Percentiles rank a stretch among this genome's conserved stretches.
Conservation (phyloP, 2,888 invertebrate genomes). For the Pammene fasciana region DNA sequence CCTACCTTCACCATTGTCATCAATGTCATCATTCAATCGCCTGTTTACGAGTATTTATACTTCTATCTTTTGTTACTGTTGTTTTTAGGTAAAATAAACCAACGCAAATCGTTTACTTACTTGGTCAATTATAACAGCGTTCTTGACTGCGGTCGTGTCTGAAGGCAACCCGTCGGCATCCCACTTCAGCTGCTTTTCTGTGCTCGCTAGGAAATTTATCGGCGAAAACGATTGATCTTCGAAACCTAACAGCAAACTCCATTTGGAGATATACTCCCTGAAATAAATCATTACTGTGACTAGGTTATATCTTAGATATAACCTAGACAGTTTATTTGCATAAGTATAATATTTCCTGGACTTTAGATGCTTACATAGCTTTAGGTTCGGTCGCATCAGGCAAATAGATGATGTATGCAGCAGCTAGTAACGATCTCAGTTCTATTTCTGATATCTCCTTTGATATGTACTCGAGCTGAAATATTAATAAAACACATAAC, state of each 20-base stretch:
- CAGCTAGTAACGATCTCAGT: conserved; percentile 86
- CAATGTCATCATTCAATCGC: too few relatives aligned
- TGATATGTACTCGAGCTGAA: conserved; percentile 84
- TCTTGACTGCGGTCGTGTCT: conserved; percentile 90
- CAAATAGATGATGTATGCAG: conserved; percentile 91
- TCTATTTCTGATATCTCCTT: conserved; percentile 85
- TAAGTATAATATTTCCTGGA: background rate
- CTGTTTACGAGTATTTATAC: too few relatives aligned
- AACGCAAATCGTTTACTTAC: conserved; percentile 65
- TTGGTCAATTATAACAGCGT: conserved; percentile 90
- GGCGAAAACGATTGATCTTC: conserved; percentile 68
- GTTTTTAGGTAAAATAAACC: too few relatives aligned
- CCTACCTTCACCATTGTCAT: too few relatives aligned
- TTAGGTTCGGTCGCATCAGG: conserved; percentile 87
- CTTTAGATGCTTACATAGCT: conserved; percentile 70
- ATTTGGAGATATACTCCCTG: conserved; percentile 75
- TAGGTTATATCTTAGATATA: too few relatives aligned
- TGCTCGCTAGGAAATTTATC: conserved; percentile 68
- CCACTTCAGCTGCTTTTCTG: conserved; percentile 91
- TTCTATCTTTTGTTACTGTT: too few relatives aligned
- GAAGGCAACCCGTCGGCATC: conserved; percentile 92
- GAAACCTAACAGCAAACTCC: conserved; percentile 75
- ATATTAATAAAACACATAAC: conserved; percentile 6
- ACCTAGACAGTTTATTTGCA: too few relatives aligned
- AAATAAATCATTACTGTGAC: conserved; percentile 44